These are phyloP conservation scores for Drosophila repleta DNA, from an alignment of 1,140 invertebrate species.

Conservation along the genomic window DNA sequence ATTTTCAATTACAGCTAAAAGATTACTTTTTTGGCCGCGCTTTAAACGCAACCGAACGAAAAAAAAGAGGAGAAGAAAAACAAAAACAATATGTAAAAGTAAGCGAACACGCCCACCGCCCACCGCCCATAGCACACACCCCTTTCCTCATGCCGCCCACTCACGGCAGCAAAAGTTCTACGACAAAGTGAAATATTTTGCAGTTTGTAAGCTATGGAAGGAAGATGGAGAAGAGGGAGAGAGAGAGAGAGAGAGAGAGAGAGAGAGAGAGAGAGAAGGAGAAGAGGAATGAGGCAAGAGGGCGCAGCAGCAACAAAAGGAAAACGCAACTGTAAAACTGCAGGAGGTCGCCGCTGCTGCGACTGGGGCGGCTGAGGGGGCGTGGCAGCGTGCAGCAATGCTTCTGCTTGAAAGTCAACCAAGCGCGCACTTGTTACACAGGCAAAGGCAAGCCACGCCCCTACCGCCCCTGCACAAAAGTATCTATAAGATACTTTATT, in stretches of 20 bases:
- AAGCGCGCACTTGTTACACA: conserved; percentile 59
- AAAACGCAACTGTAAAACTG: conserved; percentile 23
- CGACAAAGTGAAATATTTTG: conserved; percentile 41
- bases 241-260: too few relatives aligned
- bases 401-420: conserved; percentile 41
- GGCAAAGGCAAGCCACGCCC: conserved; percentile 26
- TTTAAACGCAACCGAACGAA: conserved; percentile 4
- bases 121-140: not conserved
- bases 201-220: conserved; percentile 42
- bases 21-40: conserved; percentile 37
- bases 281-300: too few relatives aligned
- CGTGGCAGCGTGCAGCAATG: not conserved
- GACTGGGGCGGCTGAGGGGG: not conserved
- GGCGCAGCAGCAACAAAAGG: not conserved
- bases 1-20: conserved; percentile 54
- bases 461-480: conserved; percentile 6
- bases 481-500: conserved; percentile 68
- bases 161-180: conserved; percentile 27
- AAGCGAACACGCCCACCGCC: conserved; percentile 2
- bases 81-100: conserved; percentile 15
- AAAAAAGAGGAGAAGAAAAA: too few relatives aligned
- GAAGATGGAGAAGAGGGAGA: too few relatives aligned
- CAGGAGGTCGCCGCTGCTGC: conserved; percentile 31
- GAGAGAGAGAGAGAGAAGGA: not conserved
- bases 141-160: not conserved